Base-by-base conservation (phyloP, 1,140 invertebrate genomes). In the Drosophila kepulauana region DNA sequence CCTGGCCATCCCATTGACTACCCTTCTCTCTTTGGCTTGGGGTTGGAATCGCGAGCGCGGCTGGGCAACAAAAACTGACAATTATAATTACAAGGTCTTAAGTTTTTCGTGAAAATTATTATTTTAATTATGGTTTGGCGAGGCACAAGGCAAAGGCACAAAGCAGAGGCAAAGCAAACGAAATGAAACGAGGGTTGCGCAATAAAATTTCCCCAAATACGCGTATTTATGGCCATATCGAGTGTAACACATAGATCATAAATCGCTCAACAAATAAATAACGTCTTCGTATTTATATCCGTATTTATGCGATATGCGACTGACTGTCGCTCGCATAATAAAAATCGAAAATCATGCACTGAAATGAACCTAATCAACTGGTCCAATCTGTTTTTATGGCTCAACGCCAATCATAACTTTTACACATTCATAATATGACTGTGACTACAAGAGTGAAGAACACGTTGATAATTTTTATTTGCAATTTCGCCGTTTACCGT, bases 51-150 rank as follows among this genome's bases (percentile, higher is more conserved):
- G 69, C 8, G 35, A 49, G 63, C 8, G 35, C 63, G 63, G 49
- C 49, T 57, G 72, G 38, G 56, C 41, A n/a, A 61, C 65, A 71
- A 68, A 77, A 86, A 89, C 85, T 89, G 85, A 89, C 85, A 88
- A 89, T 89, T 88, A 88, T 89, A 88, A 88, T 88, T 88, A 88
- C 85, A 89, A 79, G 71, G 85, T 89, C 85, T 88, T 88, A 89
- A 85, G 85, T 85, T 88, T 88, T 88, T 84, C 84, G 67, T 88
- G 75, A 88, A 88, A 85, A 88, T 88, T 88, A 88, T 88, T 89
- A 88, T 87, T 87, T 88, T 88, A 88, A 88, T 88, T 88, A 86
- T 76, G 82, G 66, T 63, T 61, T 35, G 48, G 38, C 20, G 10
- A 46, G 52, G 5, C 30, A 10, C 35, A 38, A 15, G 41, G 20